Conservation (phyloP, 2,888 invertebrate genomes). For the Sarcophaga subvicina region DNA sequence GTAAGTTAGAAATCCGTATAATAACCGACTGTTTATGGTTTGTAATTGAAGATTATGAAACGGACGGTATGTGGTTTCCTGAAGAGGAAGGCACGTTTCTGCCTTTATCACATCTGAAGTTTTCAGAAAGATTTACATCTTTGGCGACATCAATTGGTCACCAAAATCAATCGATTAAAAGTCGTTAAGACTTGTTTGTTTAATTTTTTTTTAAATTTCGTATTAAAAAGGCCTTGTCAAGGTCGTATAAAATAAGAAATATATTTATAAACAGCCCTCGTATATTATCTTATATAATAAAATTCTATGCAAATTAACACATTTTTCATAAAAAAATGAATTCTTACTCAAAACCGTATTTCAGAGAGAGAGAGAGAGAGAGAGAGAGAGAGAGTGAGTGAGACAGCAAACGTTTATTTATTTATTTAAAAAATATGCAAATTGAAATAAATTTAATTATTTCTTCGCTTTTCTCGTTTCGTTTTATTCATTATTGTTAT, state of each 20-base stretch:
- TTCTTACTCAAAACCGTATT: neutral
- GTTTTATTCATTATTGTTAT: neutral
- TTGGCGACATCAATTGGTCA: too few relatives aligned
- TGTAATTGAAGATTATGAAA: too few relatives aligned
- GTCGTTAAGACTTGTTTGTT: neutral
- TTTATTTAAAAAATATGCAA: neutral
- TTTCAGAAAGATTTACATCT: too few relatives aligned
- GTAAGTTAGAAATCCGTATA: too few relatives aligned
- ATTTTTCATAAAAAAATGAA: too few relatives aligned
- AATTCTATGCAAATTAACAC: neutral
- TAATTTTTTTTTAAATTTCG: neutral
- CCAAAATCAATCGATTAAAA: too few relatives aligned
- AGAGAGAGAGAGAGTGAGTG: neutral
- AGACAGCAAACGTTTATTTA: neutral
- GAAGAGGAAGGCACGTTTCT: too few relatives aligned
- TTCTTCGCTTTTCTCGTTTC: neutral
- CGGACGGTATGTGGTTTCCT: too few relatives aligned
- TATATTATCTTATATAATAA: neutral
- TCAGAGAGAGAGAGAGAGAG: neutral
- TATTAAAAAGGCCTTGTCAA: neutral
- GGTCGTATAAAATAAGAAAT: neutral
- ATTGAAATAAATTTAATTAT: slow-evolving; percentile 19
- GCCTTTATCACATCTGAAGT: too few relatives aligned
- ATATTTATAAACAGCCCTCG: neutral
- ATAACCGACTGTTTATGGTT: too few relatives aligned